phyloP scores from a whole-genome alignment of 2,888 invertebrate genomes.

The Chorisops tibialis region DNA sequence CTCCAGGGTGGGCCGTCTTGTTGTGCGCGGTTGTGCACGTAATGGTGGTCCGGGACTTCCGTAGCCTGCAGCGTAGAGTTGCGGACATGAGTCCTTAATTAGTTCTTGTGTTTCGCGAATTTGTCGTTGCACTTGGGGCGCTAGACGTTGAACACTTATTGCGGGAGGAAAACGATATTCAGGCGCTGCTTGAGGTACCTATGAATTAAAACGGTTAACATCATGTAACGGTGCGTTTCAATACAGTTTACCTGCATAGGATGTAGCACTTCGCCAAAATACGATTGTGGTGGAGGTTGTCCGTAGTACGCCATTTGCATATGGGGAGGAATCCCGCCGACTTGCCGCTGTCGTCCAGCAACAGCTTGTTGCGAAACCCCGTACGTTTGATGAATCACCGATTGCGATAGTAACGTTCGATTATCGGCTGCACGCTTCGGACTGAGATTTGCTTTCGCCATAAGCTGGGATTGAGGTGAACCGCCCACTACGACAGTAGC shows the following conservation, averaged over 20 bases:
- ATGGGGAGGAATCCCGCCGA: constrained; percentile 42
- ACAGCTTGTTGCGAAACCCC: constrained; percentile 41
- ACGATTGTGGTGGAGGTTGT: constrained; percentile 43
- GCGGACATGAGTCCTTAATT: constrained; percentile 53
- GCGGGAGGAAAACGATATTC: constrained; percentile 53
- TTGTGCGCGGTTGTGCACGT: constrained; percentile 48
- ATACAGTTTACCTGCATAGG: constrained; percentile 44
- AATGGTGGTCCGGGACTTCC: constrained; percentile 52
- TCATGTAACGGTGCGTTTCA: neutral
- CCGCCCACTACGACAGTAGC: constrained; percentile 24
- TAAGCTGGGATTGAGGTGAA: constrained; percentile 32
- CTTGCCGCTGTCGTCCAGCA: constrained; percentile 40
- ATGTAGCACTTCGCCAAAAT: constrained; percentile 50
- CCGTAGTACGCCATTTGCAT: constrained; percentile 49
- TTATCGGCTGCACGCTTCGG: constrained; percentile 31
- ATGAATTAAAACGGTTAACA: constrained; percentile 14
- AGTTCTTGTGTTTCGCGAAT: constrained; percentile 53
- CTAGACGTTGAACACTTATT: constrained; percentile 52
- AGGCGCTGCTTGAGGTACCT: constrained; percentile 43
- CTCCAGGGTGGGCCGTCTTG: constrained; percentile 54
- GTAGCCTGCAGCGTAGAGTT: constrained; percentile 51
- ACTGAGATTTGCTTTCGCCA: constrained; percentile 31
- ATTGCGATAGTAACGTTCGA: constrained; percentile 41
- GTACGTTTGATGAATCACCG: constrained; percentile 49
- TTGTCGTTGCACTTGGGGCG: constrained; percentile 52